Evolutionary conservation across 35 echinoderm and acorn worm species (phyloP).

Genomic region (Lytechinus variegatus): DNA sequence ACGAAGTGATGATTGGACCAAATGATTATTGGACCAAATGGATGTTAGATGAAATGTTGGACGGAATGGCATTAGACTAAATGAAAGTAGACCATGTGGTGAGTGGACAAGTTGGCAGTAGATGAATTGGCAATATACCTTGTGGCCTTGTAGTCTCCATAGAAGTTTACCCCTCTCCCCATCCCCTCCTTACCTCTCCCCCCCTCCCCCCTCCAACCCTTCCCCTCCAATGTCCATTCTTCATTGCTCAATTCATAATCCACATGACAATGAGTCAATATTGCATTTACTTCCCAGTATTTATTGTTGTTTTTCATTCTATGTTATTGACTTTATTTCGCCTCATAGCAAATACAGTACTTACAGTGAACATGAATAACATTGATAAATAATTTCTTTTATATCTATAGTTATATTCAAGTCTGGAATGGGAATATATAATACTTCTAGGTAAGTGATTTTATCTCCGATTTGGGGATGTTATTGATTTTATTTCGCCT

Average conservation of each 20-base stretch:
- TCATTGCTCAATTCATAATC: not conserved
- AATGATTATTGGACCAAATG: too few species aligned
- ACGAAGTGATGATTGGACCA: too few species aligned
- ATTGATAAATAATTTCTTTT: not conserved
- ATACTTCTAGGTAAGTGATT: slow-evolving; percentile 56
- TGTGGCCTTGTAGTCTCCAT: too few species aligned
- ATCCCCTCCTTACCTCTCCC: too few species aligned
- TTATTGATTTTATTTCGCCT: not conserved
- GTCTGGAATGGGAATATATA: slow-evolving; percentile 53
- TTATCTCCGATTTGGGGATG: not conserved
- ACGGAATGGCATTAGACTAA: too few species aligned
- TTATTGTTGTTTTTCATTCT: not conserved
- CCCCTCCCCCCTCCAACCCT: too few species aligned
- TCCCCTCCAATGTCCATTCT: not conserved
- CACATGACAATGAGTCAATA: not conserved
- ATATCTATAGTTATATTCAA: slow-evolving; percentile 52
- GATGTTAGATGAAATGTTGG: too few species aligned
- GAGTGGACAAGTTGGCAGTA: too few species aligned
- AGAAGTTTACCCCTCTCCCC: too few species aligned
- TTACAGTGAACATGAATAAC: not conserved
- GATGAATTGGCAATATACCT: too few species aligned
- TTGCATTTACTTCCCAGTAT: not conserved
- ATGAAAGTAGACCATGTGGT: too few species aligned
- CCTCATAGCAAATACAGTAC: not conserved
- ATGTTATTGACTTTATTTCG: not conserved